Percentiles rank a stretch among this genome's conserved stretches.
Conservation (phyloP, 2,888 invertebrate species). For the Selenia dentaria region DNA sequence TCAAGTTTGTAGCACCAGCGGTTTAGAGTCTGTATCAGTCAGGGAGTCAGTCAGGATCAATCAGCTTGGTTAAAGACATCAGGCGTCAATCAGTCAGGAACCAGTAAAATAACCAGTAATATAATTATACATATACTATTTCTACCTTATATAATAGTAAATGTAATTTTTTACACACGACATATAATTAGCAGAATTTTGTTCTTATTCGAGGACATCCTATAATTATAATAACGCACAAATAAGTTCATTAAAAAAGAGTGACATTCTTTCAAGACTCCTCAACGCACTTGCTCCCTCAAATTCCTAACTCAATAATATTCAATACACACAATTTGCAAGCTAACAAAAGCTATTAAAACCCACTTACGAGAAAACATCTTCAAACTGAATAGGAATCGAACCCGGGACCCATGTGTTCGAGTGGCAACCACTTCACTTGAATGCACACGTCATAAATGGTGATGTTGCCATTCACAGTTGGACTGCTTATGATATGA, state of each 20-base stretch:
- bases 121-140: too few relatives aligned
- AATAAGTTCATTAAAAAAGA: slow-evolving; percentile 7
- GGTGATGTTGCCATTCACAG: slow-evolving; percentile 56
- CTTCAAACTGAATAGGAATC: slow-evolving; percentile 73
- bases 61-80: too few relatives aligned
- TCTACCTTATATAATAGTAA: too few relatives aligned
- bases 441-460: slow-evolving; percentile 66
- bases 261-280: slow-evolving; percentile 24
- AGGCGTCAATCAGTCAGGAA: too few relatives aligned
- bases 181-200: too few relatives aligned
- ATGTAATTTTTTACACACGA: too few relatives aligned
- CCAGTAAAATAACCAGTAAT: too few relatives aligned
- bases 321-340: slow-evolving; percentile 36
- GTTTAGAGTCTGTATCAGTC: too few relatives aligned
- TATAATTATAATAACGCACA: too few relatives aligned
- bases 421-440: slow-evolving; percentile 60
- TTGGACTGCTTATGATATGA: slow-evolving; percentile 59
- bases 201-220: too few relatives aligned
- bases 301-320: slow-evolving; percentile 29
- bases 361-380: slow-evolving; percentile 58
- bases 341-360: slow-evolving; percentile 40
- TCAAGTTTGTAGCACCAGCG: too few relatives aligned
- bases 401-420: slow-evolving; percentile 74
- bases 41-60: too few relatives aligned
- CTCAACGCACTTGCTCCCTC: slow-evolving; percentile 21